Percentiles rank a stretch among this genome's conserved stretches.
These are phyloP conservation scores for Theonella swinhoei DNA, from an alignment of 37 sponge, comb jelly and placozoan species.

Conservation along the genomic window DNA sequence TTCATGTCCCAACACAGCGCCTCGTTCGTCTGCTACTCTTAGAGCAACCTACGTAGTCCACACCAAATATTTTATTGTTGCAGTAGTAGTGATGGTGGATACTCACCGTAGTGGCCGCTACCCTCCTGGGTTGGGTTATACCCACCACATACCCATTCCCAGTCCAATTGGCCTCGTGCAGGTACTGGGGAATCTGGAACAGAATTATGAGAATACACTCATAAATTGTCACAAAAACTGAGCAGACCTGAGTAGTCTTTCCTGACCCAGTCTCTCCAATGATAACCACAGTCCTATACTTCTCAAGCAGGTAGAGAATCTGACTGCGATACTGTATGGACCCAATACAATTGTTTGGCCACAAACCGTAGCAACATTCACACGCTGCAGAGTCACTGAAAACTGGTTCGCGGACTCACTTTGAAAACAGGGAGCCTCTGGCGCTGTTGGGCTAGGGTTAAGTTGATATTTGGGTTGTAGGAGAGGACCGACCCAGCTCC, in stretches of 20 bases:
- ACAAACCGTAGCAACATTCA: too few relatives aligned
- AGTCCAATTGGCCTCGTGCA: conserved; percentile 90
- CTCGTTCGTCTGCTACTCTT: conserved; percentile 89
- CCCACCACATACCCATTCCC: conserved; percentile 68
- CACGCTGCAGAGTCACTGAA: too few relatives aligned
- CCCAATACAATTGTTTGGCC: not conserved
- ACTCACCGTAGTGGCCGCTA: conserved; percentile 85
- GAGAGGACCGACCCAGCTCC: conserved; percentile 77
- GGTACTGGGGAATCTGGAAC: conserved; percentile 83
- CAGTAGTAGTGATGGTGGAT: not conserved
- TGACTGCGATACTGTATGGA: conserved; percentile 73
- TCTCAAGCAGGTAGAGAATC: conserved; percentile 86
- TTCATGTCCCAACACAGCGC: conserved; percentile 77
- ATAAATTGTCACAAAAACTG: not conserved
- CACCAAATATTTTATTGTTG: not conserved
- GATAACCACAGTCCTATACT: conserved; percentile 76
- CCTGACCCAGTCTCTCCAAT: conserved; percentile 96
- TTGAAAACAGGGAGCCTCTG: conserved; percentile 90
- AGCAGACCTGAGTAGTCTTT: conserved; percentile 83
- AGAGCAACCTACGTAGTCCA: conserved; percentile 67
- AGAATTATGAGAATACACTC: not conserved
- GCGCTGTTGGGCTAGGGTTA: conserved; percentile 85
- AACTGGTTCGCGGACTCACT: too few relatives aligned
- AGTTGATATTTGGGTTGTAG: conserved; percentile 78
- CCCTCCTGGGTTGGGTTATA: conserved; percentile 91